Percentiles rank a stretch among this genome's conserved stretches.
Conservation (phyloP, 1,140 invertebrate genomes). For the Scaptodrosophila lebanonensis region DNA sequence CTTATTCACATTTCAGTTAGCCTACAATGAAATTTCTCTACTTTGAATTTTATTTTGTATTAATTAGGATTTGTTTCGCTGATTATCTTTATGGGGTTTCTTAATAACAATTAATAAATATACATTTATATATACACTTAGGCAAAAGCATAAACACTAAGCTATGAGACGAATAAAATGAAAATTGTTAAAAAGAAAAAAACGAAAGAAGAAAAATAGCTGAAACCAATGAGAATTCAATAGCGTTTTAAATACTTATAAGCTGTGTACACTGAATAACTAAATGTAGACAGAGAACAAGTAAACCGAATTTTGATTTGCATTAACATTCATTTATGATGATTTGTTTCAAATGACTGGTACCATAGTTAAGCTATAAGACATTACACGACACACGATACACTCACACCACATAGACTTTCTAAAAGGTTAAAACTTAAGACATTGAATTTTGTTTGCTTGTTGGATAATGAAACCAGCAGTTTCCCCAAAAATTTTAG, state of each 20-base stretch:
- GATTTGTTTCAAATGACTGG: slow-evolving; percentile 68
- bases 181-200: slow-evolving; percentile 26
- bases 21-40: too few relatives aligned
- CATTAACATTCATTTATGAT: slow-evolving; percentile 27
- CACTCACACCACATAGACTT: slow-evolving; percentile 31
- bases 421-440: slow-evolving; percentile 31
- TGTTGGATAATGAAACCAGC: neutral
- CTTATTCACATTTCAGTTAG: too few relatives aligned
- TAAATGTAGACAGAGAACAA: slow-evolving; percentile 4
- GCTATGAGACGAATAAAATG: slow-evolving; percentile 28
- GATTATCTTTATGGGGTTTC: too few relatives aligned
- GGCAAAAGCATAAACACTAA: too few relatives aligned
- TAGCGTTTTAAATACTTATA: neutral
- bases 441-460: slow-evolving; percentile 16
- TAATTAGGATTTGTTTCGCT: too few relatives aligned
- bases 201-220: slow-evolving; percentile 9
- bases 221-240: slow-evolving; percentile 6
- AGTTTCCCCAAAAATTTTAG: slow-evolving; percentile 6
- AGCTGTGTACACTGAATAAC: neutral
- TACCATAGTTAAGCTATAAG: slow-evolving; percentile 69
- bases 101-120: too few relatives aligned
- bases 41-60: too few relatives aligned
- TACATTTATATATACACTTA: too few relatives aligned
- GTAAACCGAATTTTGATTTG: slow-evolving; percentile 37
- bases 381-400: slow-evolving; percentile 23